phyloP scores from a whole-genome alignment of 2,113 vertebrate genomes.

The Pseudois nayaur region DNA sequence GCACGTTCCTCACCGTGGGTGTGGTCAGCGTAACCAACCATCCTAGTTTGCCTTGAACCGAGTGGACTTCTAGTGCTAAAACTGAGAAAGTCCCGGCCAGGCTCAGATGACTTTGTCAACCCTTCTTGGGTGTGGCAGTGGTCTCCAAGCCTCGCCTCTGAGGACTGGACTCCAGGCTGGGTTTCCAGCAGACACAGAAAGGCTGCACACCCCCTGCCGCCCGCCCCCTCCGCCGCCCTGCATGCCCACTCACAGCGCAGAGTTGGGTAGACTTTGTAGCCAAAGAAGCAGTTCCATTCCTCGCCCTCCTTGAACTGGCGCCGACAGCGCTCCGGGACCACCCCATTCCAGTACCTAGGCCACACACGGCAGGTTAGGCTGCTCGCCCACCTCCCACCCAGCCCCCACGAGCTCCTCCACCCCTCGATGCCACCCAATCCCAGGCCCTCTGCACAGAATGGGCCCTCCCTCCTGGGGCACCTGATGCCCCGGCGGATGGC shows the following conservation, averaged over 20 bases:
- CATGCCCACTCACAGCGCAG: slow-evolving; percentile 88
- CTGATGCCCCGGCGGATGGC: slow-evolving; percentile 96
- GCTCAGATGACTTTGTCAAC: rapidly evolving
- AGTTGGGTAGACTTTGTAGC: slow-evolving; percentile 96
- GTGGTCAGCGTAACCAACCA: not conserved
- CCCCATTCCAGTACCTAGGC: slow-evolving; percentile 93
- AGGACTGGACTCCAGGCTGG: not conserved
- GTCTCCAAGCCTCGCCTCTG: not conserved
- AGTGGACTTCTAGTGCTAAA: not conserved
- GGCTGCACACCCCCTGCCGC: too few species aligned
- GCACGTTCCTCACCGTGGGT: rapidly evolving
- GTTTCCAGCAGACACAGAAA: not conserved
- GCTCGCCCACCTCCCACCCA: not conserved
- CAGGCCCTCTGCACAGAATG: rapidly evolving
- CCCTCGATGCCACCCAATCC: not conserved
- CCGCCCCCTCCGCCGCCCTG: not conserved
- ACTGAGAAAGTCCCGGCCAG: not conserved
- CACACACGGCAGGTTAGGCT: not conserved
- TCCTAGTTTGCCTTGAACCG: rapidly evolving
- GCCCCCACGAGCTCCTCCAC: rapidly evolving
- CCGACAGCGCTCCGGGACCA: slow-evolving; percentile 92
- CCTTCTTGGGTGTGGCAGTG: not conserved
- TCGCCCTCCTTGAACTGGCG: slow-evolving; percentile 90
- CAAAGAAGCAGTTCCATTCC: slow-evolving; percentile 99
- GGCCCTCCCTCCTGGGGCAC: slow-evolving; percentile 70